Conservation (phyloP, 2,888 invertebrate species). For the Lysandra bellargus region DNA sequence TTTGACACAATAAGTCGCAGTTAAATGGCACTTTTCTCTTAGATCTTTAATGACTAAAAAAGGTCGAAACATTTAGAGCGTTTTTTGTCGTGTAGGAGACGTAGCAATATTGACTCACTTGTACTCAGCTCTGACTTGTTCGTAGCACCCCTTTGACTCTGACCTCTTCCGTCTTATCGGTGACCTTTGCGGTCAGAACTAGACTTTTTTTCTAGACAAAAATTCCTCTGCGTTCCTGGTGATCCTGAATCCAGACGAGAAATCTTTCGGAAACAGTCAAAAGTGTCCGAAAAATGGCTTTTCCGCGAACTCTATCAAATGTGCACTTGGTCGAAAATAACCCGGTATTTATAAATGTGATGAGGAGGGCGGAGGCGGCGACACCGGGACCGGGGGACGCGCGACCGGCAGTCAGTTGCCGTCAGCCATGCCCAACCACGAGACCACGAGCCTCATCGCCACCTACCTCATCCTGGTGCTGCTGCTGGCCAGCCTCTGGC, state of each 20-base stretch:
- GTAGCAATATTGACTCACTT: no score
- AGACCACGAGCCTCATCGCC: constrained; percentile 84
- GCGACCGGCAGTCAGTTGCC: constrained; percentile 44
- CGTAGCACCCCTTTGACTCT: no score
- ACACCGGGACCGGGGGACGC: constrained; percentile 10
- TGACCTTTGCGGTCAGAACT: no score
- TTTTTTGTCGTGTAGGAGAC: no score
- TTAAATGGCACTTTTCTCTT: not conserved
- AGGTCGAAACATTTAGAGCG: no score
- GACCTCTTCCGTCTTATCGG: no score
- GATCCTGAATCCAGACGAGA: no score
- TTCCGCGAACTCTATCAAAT: constrained; percentile 39
- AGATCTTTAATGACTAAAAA: no score
- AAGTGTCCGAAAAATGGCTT: not conserved
- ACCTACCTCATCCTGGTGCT: constrained; percentile 86
- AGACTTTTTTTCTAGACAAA: no score
- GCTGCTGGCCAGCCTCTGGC: constrained; percentile 83
- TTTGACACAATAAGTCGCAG: no score
- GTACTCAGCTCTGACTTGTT: no score
- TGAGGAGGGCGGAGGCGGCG: constrained; percentile 59
- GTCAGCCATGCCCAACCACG: constrained; percentile 75
- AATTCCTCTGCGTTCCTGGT: no score
- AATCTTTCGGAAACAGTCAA: not conserved
- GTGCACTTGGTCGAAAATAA: constrained; percentile 56
- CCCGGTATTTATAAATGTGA: constrained; percentile 65